These are phyloP conservation scores for Mamestra configurata DNA, from an alignment of 1,140 invertebrate genomes.

Conservation along the genomic window DNA sequence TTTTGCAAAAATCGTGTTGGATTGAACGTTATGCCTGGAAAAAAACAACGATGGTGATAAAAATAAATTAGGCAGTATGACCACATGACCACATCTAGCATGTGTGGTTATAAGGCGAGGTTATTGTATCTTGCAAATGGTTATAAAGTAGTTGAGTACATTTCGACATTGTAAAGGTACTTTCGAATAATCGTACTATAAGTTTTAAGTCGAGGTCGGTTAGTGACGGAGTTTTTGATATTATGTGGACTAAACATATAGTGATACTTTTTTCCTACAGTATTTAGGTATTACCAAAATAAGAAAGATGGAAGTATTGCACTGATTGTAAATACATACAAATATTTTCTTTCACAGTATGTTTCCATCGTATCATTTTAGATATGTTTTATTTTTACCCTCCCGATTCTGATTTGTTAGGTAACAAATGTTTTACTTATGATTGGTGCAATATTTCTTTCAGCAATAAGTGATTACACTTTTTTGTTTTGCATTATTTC, in stretches of 20 bases:
- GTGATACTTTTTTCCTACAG: slow-evolving; percentile 29
- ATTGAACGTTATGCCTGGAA: too few relatives aligned
- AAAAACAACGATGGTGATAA: too few relatives aligned
- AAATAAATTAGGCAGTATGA: too few relatives aligned
- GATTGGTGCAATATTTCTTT: slow-evolving; percentile 16
- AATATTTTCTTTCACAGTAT: neutral
- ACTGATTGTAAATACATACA: neutral
- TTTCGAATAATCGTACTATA: neutral
- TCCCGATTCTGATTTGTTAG: too few relatives aligned
- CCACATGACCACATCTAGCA: too few relatives aligned
- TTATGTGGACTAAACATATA: slow-evolving; percentile 5
- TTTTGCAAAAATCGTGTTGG: too few relatives aligned
- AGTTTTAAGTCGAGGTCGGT: neutral
- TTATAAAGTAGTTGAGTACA: neutral
- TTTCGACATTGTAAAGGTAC: slow-evolving; percentile 1
- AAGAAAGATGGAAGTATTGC: slow-evolving; percentile 10
- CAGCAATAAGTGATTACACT: neutral
- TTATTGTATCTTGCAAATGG: neutral
- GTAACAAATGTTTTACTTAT: neutral
- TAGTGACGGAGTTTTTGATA: neutral
- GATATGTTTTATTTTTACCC: neutral
- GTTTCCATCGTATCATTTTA: neutral
- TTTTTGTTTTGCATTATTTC: neutral
- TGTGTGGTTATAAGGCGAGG: too few relatives aligned
- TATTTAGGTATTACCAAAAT: slow-evolving; percentile 38